These are phyloP conservation scores for Crax fasciolata DNA, from an alignment of 2,797 vertebrate genomes.

Conservation along the genomic window DNA sequence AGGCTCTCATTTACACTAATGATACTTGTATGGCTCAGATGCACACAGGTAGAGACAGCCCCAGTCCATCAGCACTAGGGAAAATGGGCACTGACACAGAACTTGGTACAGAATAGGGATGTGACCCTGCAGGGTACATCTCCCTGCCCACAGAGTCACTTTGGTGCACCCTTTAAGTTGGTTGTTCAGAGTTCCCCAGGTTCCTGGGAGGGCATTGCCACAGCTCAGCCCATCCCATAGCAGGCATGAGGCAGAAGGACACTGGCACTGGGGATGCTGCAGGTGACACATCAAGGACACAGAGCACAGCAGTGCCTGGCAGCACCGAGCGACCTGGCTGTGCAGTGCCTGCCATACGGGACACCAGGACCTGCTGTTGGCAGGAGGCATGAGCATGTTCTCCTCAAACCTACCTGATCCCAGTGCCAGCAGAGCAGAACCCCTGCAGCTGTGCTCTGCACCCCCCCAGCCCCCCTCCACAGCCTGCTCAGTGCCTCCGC, in stretches of 20 bases:
- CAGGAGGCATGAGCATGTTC: accelerated
- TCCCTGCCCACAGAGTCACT: too few relatives aligned
- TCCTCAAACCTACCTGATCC: neutral
- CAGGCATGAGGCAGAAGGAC: neutral
- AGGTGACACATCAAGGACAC: neutral
- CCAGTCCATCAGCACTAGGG: too few relatives aligned
- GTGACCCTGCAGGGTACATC: neutral
- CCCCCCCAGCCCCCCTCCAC: neutral
- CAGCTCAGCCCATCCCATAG: neutral
- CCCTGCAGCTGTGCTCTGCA: neutral
- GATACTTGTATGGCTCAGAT: neutral
- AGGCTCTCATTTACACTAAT: neutral
- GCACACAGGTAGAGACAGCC: neutral
- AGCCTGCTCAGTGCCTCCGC: accelerated
- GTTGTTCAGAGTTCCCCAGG: neutral
- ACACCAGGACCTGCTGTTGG: neutral
- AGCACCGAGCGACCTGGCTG: accelerated
- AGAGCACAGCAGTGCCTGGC: neutral
- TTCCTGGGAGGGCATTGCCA: neutral
- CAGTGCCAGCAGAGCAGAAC: neutral
- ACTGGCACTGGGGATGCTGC: neutral
- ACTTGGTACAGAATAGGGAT: neutral
- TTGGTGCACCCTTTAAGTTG: neutral
- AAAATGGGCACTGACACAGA: neutral
- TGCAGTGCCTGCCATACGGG: neutral